phyloP scores from a whole-genome alignment of 2,113 vertebrate genomes.

The Psittacus erithacus region DNA sequence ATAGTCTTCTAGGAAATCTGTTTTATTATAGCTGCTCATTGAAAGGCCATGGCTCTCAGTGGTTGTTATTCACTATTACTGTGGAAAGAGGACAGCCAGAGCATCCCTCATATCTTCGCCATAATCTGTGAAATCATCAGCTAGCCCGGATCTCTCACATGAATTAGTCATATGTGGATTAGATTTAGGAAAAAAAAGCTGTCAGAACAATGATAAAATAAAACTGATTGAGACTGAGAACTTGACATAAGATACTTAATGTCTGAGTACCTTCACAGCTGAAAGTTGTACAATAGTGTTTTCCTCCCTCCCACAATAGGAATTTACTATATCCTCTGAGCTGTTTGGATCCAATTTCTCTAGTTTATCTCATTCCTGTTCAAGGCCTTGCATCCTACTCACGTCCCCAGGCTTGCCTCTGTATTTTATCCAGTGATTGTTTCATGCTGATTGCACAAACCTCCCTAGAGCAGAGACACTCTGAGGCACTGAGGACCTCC shows the following conservation, averaged over 20 bases:
- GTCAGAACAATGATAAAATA: background rate
- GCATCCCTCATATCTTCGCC: background rate
- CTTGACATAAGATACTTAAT: background rate
- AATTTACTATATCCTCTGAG: constrained; percentile 26
- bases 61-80: background rate
- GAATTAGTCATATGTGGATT: background rate
- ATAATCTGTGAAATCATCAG: constrained; percentile 17
- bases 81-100: background rate
- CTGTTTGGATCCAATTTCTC: background rate
- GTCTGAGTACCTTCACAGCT: constrained; percentile 35
- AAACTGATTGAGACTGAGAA: background rate
- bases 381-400: background rate
- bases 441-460: background rate
- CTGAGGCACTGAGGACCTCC: background rate
- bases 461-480: background rate
- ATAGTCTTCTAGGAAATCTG: constrained; percentile 13
- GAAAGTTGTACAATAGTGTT: constrained; percentile 22
- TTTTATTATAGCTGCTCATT: background rate
- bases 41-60: background rate
- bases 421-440: background rate
- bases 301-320: constrained; percentile 49
- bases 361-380: constrained; percentile 38
- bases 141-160: constrained; percentile 13
- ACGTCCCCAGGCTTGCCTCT: background rate
- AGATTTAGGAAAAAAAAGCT: background rate